Conservation (phyloP, 2,113 vertebrate species). For the Gnathonemus longibarbis region DNA sequence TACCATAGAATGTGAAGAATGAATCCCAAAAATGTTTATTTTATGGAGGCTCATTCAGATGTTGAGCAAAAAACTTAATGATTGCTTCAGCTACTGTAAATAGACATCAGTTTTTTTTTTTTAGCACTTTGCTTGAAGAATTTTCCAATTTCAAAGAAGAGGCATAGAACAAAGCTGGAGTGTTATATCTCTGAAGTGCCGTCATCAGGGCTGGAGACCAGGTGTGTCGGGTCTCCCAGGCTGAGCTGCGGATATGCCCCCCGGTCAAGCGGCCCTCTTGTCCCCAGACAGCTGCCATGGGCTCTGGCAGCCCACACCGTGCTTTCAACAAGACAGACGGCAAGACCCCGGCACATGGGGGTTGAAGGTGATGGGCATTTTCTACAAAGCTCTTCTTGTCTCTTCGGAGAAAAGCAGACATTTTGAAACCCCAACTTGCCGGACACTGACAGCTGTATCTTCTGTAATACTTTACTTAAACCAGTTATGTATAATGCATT, state of each 20-base stretch:
- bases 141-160: background rate
- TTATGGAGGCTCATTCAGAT: background rate
- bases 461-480: background rate
- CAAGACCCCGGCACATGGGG: background rate
- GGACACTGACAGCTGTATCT: background rate
- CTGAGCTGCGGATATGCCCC: background rate
- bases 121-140: background rate
- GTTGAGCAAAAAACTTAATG: background rate
- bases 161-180: background rate
- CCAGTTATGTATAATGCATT: background rate
- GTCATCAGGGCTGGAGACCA: background rate
- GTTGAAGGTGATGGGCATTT: background rate
- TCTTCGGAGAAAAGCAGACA: background rate
- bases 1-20: background rate
- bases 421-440: background rate
- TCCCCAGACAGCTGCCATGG: background rate
- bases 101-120: background rate
- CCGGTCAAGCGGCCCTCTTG: background rate
- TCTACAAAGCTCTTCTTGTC: background rate
- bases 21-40: background rate
- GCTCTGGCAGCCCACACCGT: background rate
- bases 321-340: background rate
- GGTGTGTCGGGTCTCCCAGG: background rate
- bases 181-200: background rate
- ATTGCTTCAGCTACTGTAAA: background rate